These are phyloP conservation scores for Molossus molossus DNA, from an alignment of 2,797 vertebrate genomes.

Conservation along the genomic window DNA sequence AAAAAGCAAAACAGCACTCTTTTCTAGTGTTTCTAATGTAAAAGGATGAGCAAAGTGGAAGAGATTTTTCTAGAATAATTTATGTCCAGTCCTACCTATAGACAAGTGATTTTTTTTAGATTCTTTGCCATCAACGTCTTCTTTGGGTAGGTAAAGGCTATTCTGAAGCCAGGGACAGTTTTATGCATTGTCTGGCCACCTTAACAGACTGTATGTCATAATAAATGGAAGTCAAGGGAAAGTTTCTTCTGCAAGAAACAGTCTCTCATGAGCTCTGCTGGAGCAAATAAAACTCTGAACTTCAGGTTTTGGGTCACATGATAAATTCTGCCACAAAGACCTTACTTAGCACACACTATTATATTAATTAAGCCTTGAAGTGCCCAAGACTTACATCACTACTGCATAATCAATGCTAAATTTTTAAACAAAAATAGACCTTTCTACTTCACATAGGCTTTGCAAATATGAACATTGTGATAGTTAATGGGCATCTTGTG, in stretches of 20 bases:
- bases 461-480: constrained; percentile 48
- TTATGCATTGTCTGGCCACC: not conserved
- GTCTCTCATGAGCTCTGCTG: constrained; percentile 77
- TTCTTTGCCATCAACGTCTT: not conserved
- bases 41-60: not conserved
- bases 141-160: not conserved
- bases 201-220: not conserved
- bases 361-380: constrained; percentile 85
- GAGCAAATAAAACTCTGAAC: constrained; percentile 80
- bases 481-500: constrained; percentile 55
- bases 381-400: constrained; percentile 80
- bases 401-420: constrained; percentile 80
- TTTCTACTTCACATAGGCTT: constrained; percentile 60
- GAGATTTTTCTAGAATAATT: not conserved
- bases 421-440: constrained; percentile 76
- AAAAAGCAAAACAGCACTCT: not conserved
- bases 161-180: constrained; percentile 48
- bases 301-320: constrained; percentile 80
- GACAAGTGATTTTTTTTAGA: not conserved
- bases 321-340: constrained; percentile 82
- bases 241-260: not conserved
- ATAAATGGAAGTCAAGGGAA: constrained; percentile 37
- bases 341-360: constrained; percentile 74
- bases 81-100: not conserved
- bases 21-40: not conserved